Base-by-base conservation (phyloP, 2,888 invertebrate genomes). In the Pyrgus malvae region DNA sequence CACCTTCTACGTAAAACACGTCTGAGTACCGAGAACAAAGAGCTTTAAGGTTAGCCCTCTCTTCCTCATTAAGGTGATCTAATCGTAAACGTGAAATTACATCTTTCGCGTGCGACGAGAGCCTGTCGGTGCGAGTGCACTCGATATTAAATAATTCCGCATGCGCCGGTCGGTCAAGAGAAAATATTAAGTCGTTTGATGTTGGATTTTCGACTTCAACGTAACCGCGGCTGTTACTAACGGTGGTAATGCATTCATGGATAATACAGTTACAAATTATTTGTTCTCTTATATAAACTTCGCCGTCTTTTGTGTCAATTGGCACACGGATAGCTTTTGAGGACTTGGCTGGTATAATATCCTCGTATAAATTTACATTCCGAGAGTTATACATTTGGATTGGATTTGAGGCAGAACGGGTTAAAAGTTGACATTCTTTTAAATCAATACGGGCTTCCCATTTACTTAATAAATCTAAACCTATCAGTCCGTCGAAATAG, bases 281-380 rank as follows among this genome's bases (percentile, higher is more conserved):
- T 46, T 58, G 58, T 12, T 56, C 55, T 0, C 14, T 21, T 2
- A 64, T 44, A 16, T 55, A 46, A 8, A 48, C 61, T 7, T 64
- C 62, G 6, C 64, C 63, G 25, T 63, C 55, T 3, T 8, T 17
- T 1, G 33, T 23, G 25, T 65, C 59, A 19, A 64, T 60, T 0
- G 63, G 61, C 2, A 65, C 8, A 38, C 37, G 55, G 6, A 64
- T 38, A 41, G 62, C 50, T 42, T 60, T 64, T 9, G 63, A 59
- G 2, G 57, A 50, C 23, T 53, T 6, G 0, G 62, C 61, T 1
- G 60, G 61, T 16, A 65, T 63, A 16, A 63, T 60, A 9, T 62
- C 60, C 21, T 66, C 66, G 38, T 60, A 66, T 8, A 62, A 42
- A 51, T 64, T 65, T 12, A 48, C 38, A 19, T 66, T 65, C n/a